A percentile compares a stretch with the other conserved stretches of the same genome.
Conservation (phyloP, 2,113 vertebrate genomes). For the Hemibagrus wyckioides region DNA sequence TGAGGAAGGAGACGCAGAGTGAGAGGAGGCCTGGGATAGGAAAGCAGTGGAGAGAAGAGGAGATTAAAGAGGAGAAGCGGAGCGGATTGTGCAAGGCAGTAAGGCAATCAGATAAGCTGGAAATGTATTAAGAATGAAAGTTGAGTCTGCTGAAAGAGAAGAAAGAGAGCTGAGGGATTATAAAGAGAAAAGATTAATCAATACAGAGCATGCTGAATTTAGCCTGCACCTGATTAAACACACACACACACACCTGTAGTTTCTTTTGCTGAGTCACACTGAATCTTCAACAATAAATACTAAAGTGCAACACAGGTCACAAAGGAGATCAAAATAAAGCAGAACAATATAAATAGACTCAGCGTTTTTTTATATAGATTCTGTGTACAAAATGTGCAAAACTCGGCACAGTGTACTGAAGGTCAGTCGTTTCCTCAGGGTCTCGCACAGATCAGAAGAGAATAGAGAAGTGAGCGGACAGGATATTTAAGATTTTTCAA, state of each 20-base stretch:
- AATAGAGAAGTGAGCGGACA: background rate
- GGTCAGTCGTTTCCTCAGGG: background rate
- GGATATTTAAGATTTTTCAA: background rate
- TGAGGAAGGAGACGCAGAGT: constrained; percentile 83
- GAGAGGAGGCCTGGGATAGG: constrained; percentile 74
- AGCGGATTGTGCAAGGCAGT: background rate
- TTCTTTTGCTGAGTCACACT: constrained; percentile 24
- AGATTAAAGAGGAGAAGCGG: constrained; percentile 10
- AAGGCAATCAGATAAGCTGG: background rate
- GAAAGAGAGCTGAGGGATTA: constrained; percentile 70
- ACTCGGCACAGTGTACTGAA: background rate
- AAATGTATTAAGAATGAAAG: background rate
- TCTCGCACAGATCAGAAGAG: background rate
- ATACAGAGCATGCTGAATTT: background rate
- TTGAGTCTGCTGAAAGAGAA: constrained; percentile 32
- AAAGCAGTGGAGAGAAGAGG: constrained; percentile 29
- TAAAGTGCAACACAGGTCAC: constrained; percentile 17
- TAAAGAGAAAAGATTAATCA: background rate
- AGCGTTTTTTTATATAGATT: background rate
- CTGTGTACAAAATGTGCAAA: background rate
- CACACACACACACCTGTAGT: background rate
- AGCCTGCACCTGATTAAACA: constrained; percentile 1
- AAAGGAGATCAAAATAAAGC: constrained; percentile 23
- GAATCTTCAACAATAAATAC: constrained; percentile 22
- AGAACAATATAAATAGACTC: background rate